Conservation (phyloP, 2,113 vertebrate species). For the Thryonomys swinderianus region DNA sequence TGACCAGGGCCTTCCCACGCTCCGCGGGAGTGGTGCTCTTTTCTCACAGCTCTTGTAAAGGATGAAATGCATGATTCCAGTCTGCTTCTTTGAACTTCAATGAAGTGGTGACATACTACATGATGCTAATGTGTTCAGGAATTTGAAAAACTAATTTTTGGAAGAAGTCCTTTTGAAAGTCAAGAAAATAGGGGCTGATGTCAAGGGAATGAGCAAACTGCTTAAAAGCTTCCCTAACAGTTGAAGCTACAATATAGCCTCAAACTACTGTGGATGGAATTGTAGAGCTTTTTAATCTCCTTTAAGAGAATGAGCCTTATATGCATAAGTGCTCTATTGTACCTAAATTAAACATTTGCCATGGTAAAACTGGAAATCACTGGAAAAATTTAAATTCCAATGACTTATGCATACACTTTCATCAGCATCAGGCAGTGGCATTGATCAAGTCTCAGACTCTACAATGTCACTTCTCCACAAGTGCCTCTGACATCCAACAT, state of each 20-base stretch:
- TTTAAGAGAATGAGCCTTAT: slow-evolving; percentile 31
- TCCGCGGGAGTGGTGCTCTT: background rate
- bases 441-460: background rate
- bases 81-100: background rate
- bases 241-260: background rate
- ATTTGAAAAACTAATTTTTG: background rate
- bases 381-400: slow-evolving; percentile 29
- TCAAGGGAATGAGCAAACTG: slow-evolving; percentile 22
- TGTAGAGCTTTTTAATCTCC: background rate
- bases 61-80: background rate
- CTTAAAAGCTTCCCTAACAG: background rate
- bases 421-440: background rate
- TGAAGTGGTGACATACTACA: background rate
- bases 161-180: slow-evolving; percentile 36
- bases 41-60: background rate
- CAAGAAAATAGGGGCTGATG: background rate
- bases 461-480: background rate
- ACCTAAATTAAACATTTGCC: slow-evolving; percentile 17
- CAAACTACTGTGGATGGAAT: background rate
- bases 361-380: slow-evolving; percentile 13
- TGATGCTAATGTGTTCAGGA: background rate
- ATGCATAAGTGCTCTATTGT: background rate
- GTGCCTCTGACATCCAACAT: background rate
- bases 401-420: background rate
- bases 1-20: background rate